Conservation (phyloP, 2,797 vertebrate genomes). For the Gallirallus australis region DNA sequence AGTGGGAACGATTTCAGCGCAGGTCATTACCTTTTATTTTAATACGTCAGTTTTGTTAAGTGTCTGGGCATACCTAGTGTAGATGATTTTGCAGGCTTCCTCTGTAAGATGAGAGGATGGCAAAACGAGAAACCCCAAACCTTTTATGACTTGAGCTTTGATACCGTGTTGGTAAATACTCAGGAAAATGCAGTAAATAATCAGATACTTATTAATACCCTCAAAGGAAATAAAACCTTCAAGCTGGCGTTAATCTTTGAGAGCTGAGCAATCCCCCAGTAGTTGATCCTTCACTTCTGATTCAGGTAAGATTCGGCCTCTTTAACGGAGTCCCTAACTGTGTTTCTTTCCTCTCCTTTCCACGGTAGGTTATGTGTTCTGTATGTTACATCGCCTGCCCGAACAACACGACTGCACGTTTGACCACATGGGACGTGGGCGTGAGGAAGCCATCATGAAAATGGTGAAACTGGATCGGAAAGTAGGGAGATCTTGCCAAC, state of each 20-base stretch:
- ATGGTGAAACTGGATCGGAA: constrained; percentile 98
- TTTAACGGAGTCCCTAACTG: neutral
- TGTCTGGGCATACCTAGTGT: neutral
- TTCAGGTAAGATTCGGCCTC: neutral
- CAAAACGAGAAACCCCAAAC: rapidly evolving
- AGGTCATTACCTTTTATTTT: neutral
- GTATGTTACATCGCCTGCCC: constrained; percentile 94
- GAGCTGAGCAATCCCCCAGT: neutral
- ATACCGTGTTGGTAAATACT: neutral
- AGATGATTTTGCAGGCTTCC: neutral
- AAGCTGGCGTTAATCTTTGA: neutral
- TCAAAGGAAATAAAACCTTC: neutral
- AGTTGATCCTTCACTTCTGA: neutral
- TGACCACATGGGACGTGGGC: constrained; percentile 94
- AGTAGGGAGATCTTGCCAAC: constrained; percentile 96
- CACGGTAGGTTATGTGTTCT: constrained; percentile 90
- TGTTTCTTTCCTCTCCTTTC: neutral
- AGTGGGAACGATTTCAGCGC: neutral
- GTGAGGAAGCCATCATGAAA: constrained; percentile 95
- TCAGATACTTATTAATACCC: neutral
- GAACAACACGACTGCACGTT: constrained; percentile 96
- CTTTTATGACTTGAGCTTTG: neutral
- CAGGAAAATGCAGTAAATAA: neutral
- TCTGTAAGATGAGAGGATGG: neutral
- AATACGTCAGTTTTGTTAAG: neutral